These are phyloP conservation scores for Xenopus laevis DNA, from an alignment of 2,113 vertebrate genomes.

Conservation along the genomic window DNA sequence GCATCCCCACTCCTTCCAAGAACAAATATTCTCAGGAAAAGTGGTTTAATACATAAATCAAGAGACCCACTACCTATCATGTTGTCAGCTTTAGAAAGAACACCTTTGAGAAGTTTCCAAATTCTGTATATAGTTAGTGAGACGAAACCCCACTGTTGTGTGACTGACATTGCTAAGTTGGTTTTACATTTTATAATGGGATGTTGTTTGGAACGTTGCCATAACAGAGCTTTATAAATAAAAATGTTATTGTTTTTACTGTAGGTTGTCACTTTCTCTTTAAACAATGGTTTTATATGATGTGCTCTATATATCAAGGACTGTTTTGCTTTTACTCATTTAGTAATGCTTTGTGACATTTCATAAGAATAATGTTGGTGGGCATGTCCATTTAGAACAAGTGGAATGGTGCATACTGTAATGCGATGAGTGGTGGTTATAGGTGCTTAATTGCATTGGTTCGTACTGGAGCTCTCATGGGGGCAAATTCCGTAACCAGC, in stretches of 20 bases:
- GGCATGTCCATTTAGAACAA: too few relatives aligned
- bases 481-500: too few relatives aligned
- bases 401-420: too few relatives aligned
- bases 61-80: constrained; percentile 57
- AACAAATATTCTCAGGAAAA: constrained; percentile 87
- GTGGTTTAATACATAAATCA: constrained; percentile 66
- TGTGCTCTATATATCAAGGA: too few relatives aligned
- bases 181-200: constrained; percentile 65
- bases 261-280: constrained; percentile 50
- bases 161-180: constrained; percentile 69
- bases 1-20: constrained; percentile 57
- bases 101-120: constrained; percentile 74
- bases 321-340: too few relatives aligned
- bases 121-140: constrained; percentile 71
- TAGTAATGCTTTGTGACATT: too few relatives aligned
- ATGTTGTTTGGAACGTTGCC: constrained; percentile 70
- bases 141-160: constrained; percentile 62
- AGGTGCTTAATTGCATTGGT: too few relatives aligned
- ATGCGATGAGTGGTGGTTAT: too few relatives aligned
- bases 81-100: constrained; percentile 56
- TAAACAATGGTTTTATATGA: too few relatives aligned
- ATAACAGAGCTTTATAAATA: constrained; percentile 77
- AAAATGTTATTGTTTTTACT: constrained; percentile 68
- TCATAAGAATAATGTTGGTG: too few relatives aligned
- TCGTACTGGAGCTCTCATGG: too few relatives aligned